Base-by-base conservation (phyloP, 2,113 vertebrate genomes). In the Leucopsar rothschildi region DNA sequence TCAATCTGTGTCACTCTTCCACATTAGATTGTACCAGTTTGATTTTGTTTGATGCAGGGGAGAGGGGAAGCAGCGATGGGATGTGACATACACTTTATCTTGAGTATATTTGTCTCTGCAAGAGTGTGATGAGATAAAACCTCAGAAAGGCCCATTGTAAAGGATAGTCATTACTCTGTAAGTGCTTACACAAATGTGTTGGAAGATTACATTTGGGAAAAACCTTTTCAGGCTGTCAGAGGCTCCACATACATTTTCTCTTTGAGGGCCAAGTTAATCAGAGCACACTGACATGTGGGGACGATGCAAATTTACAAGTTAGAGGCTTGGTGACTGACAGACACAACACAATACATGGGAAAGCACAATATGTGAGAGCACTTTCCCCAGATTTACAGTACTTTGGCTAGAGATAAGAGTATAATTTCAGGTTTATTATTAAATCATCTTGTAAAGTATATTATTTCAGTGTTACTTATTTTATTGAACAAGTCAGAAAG, bases 1-100 rank as follows among this genome's bases (percentile, higher is more conserved):
- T 96, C 75, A 70, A 39, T 73, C 72, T 93, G 39, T 95, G 94
- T 84, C 73, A 76, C 39, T 92, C 80, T 60, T 82, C 63, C 77
- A 71, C 1, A 0, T 91, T 84, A 81, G 44, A 57, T 23, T 82
- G 81, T 31, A 92, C 40, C 31, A 47, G 80, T 92, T 90, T 94
- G 92, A 71, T 95, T 93, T 94, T 79, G 33, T 93, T 91, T 92
- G 80, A 91, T 93, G 73, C 49, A 81, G 18, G 6, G 1, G 44
- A 79, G 65, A 85, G 37, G 21, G 53, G 25, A 95, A 89, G 81
- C 78, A 88, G 60, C 0, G 0, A 93, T 66, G 68, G 35, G 64
- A 90, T 90, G 63, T 88, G 91, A 91, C 92, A 60, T 40, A 19
- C 69, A 78, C 86, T 96, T 95, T 86, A 75, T 92, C 88, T 87